Base-by-base conservation (phyloP, 2,888 invertebrate species). In the Diaprepes abbreviatus region DNA sequence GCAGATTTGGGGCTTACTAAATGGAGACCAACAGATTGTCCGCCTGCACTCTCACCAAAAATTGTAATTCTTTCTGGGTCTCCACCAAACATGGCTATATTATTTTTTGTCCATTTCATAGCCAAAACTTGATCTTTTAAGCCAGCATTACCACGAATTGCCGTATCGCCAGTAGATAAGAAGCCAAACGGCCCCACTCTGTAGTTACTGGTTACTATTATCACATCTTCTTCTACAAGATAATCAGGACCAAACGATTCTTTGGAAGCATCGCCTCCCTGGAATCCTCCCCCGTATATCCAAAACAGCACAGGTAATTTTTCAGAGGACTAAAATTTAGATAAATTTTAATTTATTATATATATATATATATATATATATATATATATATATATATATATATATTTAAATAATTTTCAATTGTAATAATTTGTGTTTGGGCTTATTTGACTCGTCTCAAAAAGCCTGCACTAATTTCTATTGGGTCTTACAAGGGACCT, bases 41-140 rank as follows among this genome's bases (percentile, higher is more conserved):
- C 55, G 19, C 55, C 55, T 6, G 36, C 55, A 21, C 55, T 55
- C 19, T 55, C 19, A 12, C 55, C 55, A 36, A 55, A 55, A 5
- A 55, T 55, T n/a, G 36, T 36, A 12, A 55, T 36, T 36, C 36
- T 55, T 19, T 55, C 55, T 36, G 55, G 55, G 36, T 55, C 55
- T 10, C 55, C 55, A 36, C 36, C 36, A 21, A 55, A 55, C 43
- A 17, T 7, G 28, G 48, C 31, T 9, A 75, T 76, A 55, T 77
- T 75, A 19, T 68, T 64, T 17, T 74, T 69, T 2, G 76, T 60
- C 40, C 40, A 40, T 40, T 40, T 40, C 19, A 40, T 19, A 19
- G 19, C 40, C 1, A 35, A 10, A 19, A 40, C 40, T 40, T 40
- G 40, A 40, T 40, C 40, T 19, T 40, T 40, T 19, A 40, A 40